phyloP scores from a whole-genome alignment of 2,888 invertebrate genomes.

The Sycophila texana region DNA sequence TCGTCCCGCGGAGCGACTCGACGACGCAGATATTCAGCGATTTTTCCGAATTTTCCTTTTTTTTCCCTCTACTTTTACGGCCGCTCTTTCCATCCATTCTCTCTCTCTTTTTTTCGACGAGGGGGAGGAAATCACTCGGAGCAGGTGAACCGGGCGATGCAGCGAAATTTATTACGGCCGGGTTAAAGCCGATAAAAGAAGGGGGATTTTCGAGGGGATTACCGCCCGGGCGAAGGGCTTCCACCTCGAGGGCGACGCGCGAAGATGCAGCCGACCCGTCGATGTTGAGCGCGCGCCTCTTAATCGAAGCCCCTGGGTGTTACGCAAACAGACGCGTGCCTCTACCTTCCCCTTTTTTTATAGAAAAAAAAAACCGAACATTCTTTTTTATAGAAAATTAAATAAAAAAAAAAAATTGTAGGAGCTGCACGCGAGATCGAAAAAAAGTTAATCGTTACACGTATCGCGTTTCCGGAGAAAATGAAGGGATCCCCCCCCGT shows the following conservation, averaged over 20 bases:
- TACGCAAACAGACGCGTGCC: constrained; percentile 38
- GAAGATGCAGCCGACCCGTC: not conserved
- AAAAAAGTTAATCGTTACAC: no score
- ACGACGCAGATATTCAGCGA: constrained; percentile 43
- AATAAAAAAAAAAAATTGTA: no score
- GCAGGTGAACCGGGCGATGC: constrained; percentile 46
- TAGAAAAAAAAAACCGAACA: no score
- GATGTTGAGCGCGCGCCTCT: constrained; percentile 6
- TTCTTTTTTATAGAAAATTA: constrained; percentile 18
- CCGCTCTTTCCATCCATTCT: not conserved
- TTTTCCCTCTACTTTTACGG: constrained; percentile 18
- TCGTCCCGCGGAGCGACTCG: not conserved
- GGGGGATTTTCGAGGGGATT: constrained; percentile 52
- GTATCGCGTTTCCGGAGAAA: no score
- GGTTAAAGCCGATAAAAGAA: constrained; percentile 52
- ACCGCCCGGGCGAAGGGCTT: constrained; percentile 17
- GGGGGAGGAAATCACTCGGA: constrained; percentile 28
- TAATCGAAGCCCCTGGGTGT: constrained; percentile 41
- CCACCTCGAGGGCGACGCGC: constrained; percentile 6
- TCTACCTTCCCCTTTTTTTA: not conserved
- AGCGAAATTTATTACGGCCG: constrained; percentile 50
- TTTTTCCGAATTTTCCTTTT: constrained; percentile 43
- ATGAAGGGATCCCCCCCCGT: no score
- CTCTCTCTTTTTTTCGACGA: not conserved
- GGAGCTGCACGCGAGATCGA: no score